Evolutionary conservation across 2,113 vertebrate species (phyloP).

Genomic region (Clarias batrachus): DNA sequence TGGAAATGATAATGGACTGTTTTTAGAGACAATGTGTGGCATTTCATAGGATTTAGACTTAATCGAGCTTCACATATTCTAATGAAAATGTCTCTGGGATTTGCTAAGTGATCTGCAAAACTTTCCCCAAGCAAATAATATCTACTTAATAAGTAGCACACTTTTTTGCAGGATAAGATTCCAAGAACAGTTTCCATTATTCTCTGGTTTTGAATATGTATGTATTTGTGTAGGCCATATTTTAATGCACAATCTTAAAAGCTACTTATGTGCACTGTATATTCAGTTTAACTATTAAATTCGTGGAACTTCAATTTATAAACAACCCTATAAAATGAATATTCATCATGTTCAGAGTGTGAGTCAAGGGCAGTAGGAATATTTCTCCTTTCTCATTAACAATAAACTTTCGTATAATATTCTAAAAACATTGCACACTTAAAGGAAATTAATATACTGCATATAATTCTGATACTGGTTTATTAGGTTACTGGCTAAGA

Average conservation of each 20-base stretch:
- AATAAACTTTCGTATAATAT: neutral
- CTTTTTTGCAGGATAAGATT: neutral
- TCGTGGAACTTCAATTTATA: neutral
- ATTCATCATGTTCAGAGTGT: neutral
- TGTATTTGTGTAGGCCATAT: neutral
- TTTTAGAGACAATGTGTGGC: neutral
- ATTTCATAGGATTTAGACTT: constrained; percentile 21
- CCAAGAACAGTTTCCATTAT: neutral
- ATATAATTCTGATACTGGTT: no score
- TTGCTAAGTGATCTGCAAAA: neutral
- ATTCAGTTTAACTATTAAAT: neutral
- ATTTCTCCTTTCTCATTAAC: neutral
- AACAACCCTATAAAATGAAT: neutral
- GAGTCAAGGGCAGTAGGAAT: no score
- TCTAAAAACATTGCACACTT: neutral
- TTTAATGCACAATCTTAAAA: neutral
- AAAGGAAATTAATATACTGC: neutral
- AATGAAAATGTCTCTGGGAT: neutral
- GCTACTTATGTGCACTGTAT: neutral
- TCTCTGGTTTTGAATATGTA: neutral
- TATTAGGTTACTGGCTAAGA: no score
- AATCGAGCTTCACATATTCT: neutral
- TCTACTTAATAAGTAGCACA: neutral
- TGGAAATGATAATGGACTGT: constrained; percentile 7
- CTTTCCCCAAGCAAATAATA: constrained; percentile 11